Conservation (phyloP, 2,888 invertebrate species). For the Clistopyga incitator region DNA sequence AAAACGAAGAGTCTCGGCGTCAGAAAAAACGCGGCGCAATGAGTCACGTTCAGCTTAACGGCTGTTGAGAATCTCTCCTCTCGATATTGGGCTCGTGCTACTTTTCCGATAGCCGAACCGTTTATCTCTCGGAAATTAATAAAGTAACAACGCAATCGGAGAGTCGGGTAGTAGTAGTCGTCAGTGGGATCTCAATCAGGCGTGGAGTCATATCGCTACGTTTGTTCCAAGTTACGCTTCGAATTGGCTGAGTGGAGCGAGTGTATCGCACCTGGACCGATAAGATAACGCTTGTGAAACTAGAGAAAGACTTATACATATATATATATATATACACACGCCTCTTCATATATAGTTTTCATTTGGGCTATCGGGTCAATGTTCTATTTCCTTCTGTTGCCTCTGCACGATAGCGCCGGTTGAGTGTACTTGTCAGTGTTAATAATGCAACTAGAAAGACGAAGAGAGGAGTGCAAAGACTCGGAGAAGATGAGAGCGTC, state of each 20-base stretch:
- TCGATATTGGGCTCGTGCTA: conserved; percentile 28
- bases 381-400: conserved; percentile 47
- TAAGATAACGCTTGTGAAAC: conserved; percentile 31
- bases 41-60: not conserved
- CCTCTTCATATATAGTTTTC: conserved; percentile 24
- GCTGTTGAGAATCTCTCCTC: not conserved
- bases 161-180: conserved; percentile 4
- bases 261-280: conserved; percentile 23
- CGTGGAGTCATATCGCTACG: conserved; percentile 6
- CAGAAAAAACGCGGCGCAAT: conserved; percentile 9
- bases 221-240: conserved; percentile 36
- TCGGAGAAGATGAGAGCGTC: conserved; percentile 30
- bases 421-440: not conserved
- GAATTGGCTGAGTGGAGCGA: conserved; percentile 1
- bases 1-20: conserved; percentile 37
- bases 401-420: not conserved
- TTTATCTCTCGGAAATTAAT: conserved; percentile 47
- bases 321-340: conserved; percentile 1
- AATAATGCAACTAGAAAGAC: conserved; percentile 31
- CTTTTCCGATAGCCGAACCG: conserved; percentile 21
- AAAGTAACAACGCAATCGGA: conserved; percentile 29
- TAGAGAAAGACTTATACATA: not conserved
- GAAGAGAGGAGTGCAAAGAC: conserved; percentile 3
- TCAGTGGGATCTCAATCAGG: conserved; percentile 44
- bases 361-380: conserved; percentile 47